Conservation (phyloP, 2,113 vertebrate genomes). For the Eudyptes chrysolophus region DNA sequence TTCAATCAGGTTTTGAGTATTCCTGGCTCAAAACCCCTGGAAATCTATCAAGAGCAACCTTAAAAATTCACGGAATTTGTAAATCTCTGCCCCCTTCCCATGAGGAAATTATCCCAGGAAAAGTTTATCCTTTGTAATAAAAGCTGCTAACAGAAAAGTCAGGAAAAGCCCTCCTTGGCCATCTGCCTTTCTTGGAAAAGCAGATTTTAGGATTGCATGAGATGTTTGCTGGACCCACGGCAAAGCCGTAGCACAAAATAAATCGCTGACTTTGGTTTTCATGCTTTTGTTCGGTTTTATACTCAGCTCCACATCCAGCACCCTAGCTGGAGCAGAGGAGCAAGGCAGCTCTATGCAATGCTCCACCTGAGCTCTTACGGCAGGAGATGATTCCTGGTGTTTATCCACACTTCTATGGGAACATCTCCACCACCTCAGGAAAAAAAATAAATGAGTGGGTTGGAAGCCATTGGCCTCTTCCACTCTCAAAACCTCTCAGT, state of each 20-base stretch:
- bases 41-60: neutral
- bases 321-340: neutral
- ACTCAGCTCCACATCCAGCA: neutral
- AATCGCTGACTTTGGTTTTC: neutral
- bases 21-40: neutral
- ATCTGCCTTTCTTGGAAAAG: neutral
- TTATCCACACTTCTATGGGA: neutral
- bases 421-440: neutral
- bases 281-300: neutral
- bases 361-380: neutral
- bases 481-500: neutral
- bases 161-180: neutral
- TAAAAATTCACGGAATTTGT: neutral
- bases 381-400: neutral
- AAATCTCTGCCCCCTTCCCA: neutral
- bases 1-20: neutral
- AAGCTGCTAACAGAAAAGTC: neutral
- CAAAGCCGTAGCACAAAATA: neutral
- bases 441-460: neutral
- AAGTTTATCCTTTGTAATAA: neutral
- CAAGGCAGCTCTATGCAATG: neutral
- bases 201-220: accelerated
- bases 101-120: neutral
- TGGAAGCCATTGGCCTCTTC: neutral
- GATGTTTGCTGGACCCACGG: neutral